Conservation (phyloP, 2,888 invertebrate species). For the Oscheius sp. region DNA sequence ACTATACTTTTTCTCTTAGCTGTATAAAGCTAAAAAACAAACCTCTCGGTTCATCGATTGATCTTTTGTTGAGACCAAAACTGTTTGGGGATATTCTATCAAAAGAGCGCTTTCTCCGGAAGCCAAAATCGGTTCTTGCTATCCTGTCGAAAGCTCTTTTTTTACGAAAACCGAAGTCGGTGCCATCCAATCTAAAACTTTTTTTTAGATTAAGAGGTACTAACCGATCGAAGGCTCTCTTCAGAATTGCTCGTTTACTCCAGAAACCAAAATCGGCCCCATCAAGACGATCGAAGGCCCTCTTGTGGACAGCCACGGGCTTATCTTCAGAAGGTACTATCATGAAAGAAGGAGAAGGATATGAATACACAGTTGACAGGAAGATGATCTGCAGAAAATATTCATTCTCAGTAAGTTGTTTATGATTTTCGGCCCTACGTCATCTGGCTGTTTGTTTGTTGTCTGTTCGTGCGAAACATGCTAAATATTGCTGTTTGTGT, state of each 20-base stretch:
- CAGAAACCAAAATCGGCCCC: conserved; percentile 24
- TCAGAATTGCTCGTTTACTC: conserved; percentile 28
- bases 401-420: too few relatives aligned
- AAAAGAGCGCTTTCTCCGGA: conserved; percentile 45
- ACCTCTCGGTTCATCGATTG: conserved; percentile 13
- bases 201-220: too few relatives aligned
- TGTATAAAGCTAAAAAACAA: too few relatives aligned
- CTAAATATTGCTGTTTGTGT: too few relatives aligned
- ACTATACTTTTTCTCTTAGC: too few relatives aligned
- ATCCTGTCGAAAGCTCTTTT: conserved; percentile 52
- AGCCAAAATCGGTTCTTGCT: conserved; percentile 47
- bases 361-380: background rate
- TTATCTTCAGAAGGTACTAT: conserved; percentile 3
- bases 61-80: conserved; percentile 43
- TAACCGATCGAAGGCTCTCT: conserved; percentile 43
- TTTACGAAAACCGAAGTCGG: conserved; percentile 42
- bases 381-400: background rate
- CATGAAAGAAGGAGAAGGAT: conserved; percentile 6
- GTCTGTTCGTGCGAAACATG: too few relatives aligned
- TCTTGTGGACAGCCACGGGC: conserved; percentile 25
- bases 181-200: conserved; percentile 35
- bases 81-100: conserved; percentile 46
- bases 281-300: conserved; percentile 51
- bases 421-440: too few relatives aligned
- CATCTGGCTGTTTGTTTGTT: background rate